Conservation (phyloP, 2,113 vertebrate species). For the Ictalurus furcatus region DNA sequence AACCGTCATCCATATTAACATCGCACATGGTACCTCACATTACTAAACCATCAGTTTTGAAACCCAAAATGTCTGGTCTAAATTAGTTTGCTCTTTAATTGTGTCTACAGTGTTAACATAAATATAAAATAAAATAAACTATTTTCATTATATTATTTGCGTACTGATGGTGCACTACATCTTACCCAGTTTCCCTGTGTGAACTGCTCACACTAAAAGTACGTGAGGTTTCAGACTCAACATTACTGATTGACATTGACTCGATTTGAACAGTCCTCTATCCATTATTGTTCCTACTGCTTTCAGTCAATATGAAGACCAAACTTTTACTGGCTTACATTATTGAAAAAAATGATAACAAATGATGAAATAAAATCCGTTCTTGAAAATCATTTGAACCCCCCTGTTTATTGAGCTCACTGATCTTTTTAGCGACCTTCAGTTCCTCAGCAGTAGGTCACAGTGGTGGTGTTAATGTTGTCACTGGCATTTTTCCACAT, state of each 20-base stretch:
- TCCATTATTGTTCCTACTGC: neutral
- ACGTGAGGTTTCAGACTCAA: neutral
- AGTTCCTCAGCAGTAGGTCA: neutral
- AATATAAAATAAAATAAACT: too few species aligned
- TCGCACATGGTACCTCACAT: too few species aligned
- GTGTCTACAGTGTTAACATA: too few species aligned
- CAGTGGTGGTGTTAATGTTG: neutral
- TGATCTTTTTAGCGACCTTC: neutral
- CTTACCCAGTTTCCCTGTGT: neutral
- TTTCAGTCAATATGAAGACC: neutral
- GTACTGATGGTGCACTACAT: neutral
- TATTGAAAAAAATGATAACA: neutral
- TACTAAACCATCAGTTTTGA: neutral
- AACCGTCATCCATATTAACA: neutral
- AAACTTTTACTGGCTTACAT: neutral
- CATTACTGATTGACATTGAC: neutral
- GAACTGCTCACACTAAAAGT: neutral
- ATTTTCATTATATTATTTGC: neutral
- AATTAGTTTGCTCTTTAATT: too few species aligned
- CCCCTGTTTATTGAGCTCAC: neutral
- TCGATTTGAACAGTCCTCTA: neutral
- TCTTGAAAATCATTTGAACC: neutral
- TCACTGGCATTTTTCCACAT: slow-evolving; percentile 6
- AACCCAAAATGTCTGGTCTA: neutral
- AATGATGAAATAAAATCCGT: neutral